Base-by-base conservation (phyloP, 2,113 vertebrate species). In the Falcunculus frontatus region DNA sequence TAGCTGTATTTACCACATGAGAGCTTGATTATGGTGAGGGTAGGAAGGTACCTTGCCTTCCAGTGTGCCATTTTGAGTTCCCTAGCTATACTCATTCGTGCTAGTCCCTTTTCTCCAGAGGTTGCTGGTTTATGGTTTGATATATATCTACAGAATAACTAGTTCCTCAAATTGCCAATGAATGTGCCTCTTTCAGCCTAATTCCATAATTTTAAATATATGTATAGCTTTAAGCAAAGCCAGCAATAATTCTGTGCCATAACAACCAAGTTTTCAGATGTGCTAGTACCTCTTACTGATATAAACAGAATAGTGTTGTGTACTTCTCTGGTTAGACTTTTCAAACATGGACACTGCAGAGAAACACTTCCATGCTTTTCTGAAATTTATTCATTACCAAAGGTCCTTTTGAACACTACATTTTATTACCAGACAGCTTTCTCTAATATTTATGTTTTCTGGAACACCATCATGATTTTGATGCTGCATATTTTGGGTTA, bases 401-500 rank as follows among this genome's bases (percentile, higher is more conserved):
- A 81, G 57, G 29, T 85, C 44, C 29, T 84, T 94, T 87, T 74
- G 44, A 93, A 46, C 79, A n/a, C 42, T 87, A 35, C 33, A 10
- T 89, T 57, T 84, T 86, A 72, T 90, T 93, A 89, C 29, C 73
- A 94, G 80, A 89, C 73, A 89, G 73, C n/a, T 90, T 95, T 89
- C 33, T 89, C 64, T 90, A 90, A 75, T 81, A 73, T 95, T 95
- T 96, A 56, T 93, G 73, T 96, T 96, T 93, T 96, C 46, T 78
- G 82, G 77, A 93, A 93, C 88, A 94, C 65, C 95, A 62, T 73
- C 37, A 4, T 92, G 86, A 90, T 95, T 97, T 96, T 90, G 88
- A 89, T 89, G 88, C 88, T 87, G 53, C 86, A 25, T 95, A 90
- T 88, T 97, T 95, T 90, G 93, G 90, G 76, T 96, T 92, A 81